Evolutionary conservation across 2,113 vertebrate genomes (phyloP).

Genomic region (Bufo bufo): DNA sequence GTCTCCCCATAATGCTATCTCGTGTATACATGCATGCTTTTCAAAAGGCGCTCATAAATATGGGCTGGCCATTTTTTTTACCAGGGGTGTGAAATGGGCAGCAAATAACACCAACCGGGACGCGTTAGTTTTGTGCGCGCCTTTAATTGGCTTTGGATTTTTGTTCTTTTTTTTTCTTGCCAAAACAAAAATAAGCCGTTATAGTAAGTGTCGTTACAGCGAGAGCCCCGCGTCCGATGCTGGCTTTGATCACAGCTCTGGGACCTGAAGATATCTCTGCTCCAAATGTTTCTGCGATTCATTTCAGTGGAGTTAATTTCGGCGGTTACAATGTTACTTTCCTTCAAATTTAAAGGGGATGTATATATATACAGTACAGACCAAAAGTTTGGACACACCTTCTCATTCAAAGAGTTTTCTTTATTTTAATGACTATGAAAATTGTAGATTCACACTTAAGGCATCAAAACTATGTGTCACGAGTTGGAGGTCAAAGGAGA

Average conservation of each 20-base stretch:
- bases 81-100: conserved; percentile 4
- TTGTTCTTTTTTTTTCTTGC: conserved; percentile 5
- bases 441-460: too few species aligned
- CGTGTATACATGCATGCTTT: conserved; percentile 24
- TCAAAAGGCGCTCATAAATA: conserved; percentile 13
- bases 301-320: conserved; percentile 21
- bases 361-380: too few species aligned
- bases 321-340: background rate
- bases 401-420: too few species aligned
- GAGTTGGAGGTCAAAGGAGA: too few species aligned
- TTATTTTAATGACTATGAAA: too few species aligned
- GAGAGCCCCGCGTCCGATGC: background rate
- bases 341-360: background rate
- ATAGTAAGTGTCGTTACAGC: background rate
- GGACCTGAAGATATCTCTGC: conserved; percentile 20
- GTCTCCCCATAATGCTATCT: conserved; percentile 35
- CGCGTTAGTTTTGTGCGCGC: background rate
- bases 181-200: conserved; percentile 13
- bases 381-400: too few species aligned
- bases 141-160: conserved; percentile 31
- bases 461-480: too few species aligned
- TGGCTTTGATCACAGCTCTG: conserved; percentile 25
- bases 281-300: conserved; percentile 23
- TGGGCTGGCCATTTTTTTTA: conserved; percentile 19
- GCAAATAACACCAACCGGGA: background rate